Conservation (phyloP, 2,888 invertebrate genomes). For the Serrognathus titanus region DNA sequence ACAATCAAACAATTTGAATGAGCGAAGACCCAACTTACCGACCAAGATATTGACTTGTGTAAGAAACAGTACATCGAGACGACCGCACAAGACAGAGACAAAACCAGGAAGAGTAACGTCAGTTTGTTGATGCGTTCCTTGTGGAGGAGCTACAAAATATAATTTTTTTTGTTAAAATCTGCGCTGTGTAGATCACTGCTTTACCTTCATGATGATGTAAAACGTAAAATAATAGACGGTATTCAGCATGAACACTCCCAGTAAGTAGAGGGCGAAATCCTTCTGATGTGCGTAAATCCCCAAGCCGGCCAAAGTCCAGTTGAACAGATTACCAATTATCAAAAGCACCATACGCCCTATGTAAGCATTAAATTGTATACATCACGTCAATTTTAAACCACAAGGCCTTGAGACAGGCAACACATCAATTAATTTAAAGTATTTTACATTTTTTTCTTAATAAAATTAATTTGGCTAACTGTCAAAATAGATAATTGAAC, state of each 20-base stretch:
- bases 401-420: no score
- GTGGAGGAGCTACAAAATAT: slow-evolving; percentile 55
- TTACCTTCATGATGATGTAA: slow-evolving; percentile 81
- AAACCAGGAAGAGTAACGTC: slow-evolving; percentile 61
- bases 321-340: slow-evolving; percentile 59
- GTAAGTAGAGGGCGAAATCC: slow-evolving; percentile 77
- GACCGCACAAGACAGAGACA: slow-evolving; percentile 65
- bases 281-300: slow-evolving; percentile 58
- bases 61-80: slow-evolving; percentile 71
- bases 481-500: no score
- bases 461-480: no score
- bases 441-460: no score
- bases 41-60: slow-evolving; percentile 67
- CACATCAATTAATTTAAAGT: no score
- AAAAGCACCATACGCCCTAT: slow-evolving; percentile 56
- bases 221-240: slow-evolving; percentile 75
- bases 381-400: no score
- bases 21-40: slow-evolving; percentile 45
- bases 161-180: background rate
- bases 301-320: slow-evolving; percentile 63
- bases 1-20: background rate
- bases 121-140: slow-evolving; percentile 61
- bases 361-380: slow-evolving; percentile 12
- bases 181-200: slow-evolving; percentile 20
- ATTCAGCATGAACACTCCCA: slow-evolving; percentile 79